phyloP scores from a whole-genome alignment of 2,113 vertebrate genomes.

The Tricholaema leucomelas region DNA sequence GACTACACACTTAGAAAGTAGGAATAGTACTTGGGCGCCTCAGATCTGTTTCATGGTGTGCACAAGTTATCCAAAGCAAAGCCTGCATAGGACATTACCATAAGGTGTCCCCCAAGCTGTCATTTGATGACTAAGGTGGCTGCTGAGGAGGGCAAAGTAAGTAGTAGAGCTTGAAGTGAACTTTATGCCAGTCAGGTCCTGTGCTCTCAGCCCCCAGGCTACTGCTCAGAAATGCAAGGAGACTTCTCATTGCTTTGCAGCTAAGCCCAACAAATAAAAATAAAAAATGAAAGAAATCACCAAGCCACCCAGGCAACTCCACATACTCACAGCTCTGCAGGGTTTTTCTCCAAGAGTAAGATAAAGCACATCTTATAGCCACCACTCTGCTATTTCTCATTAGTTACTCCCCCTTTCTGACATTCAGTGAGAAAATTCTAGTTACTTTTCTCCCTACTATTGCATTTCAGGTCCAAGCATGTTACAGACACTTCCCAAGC shows the following conservation, averaged over 20 bases:
- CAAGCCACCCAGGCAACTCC: neutral
- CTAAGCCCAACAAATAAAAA: neutral
- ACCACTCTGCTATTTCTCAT: neutral
- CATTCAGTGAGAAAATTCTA: neutral
- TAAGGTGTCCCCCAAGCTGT: neutral
- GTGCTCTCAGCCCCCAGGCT: neutral
- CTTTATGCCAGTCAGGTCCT: neutral
- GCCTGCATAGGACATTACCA: rapidly evolving
- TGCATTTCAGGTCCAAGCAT: neutral
- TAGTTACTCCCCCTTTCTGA: neutral
- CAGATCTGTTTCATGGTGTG: rapidly evolving
- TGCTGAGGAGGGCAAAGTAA: neutral
- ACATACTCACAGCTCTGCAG: neutral
- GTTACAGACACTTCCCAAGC: neutral
- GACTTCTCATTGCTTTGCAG: neutral
- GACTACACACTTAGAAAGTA: neutral
- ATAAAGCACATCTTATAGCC: neutral
- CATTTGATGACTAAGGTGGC: neutral
- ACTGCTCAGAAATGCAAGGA: neutral
- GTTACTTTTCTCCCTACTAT: neutral
- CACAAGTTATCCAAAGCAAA: neutral
- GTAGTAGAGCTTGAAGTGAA: neutral
- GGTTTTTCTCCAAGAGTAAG: neutral
- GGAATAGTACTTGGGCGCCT: neutral
- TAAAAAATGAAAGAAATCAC: neutral